Base-by-base conservation (phyloP, 2,888 invertebrate genomes). In the Parapristionchus giblindavisi region DNA sequence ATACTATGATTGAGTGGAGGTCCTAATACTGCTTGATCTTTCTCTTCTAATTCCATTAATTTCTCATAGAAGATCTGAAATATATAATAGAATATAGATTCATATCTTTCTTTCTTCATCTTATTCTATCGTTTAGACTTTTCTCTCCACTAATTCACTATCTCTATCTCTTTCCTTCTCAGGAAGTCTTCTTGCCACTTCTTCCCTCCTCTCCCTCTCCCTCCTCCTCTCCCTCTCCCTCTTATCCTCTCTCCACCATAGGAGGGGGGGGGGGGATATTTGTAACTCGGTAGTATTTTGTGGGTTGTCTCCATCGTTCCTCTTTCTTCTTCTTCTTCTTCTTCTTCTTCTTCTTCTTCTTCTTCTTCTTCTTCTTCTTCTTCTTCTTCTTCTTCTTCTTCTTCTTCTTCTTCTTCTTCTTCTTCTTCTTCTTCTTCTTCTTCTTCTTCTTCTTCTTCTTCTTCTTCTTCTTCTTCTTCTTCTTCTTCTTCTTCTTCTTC, bases 21-120 rank as follows among this genome's bases (percentile, higher is more conserved):
- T 3, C 79, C 75, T 56, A 87, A 77, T 24, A 77, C 76, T 1
- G 87, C 87, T 63, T 86, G 85, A 72, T 86, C 87, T 24, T 77
- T 78, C 66, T 83, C 85, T 73, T 86, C 85, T 11, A 85, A 75
- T 72, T 78, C 79, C 43, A 80, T 80, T 71, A 86, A 66, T 60
- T 78, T 79, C 48, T 84, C 81, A 70, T 80, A 82, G 77, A 85
- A 84, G 8, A 84, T 75, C 82, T 82, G 72, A 27, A 78, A 77
- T 40, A 40, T 43, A 24, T 27, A 24, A 8, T 14, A 27, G 56
- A 56, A 56, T 24, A 6, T 27, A 6, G 11, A 17, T 27, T 56
- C 11, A 8, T 24, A 56, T 24, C 56, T 56, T 27, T 56, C n/a
- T 6, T 56, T 17, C 43, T 61, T 48, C 29, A 21, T 43, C 34